A percentile compares a stretch with the other conserved stretches of the same genome.
Conservation (phyloP, 2,797 vertebrate genomes). For the Dendrocincla fuliginosa region DNA sequence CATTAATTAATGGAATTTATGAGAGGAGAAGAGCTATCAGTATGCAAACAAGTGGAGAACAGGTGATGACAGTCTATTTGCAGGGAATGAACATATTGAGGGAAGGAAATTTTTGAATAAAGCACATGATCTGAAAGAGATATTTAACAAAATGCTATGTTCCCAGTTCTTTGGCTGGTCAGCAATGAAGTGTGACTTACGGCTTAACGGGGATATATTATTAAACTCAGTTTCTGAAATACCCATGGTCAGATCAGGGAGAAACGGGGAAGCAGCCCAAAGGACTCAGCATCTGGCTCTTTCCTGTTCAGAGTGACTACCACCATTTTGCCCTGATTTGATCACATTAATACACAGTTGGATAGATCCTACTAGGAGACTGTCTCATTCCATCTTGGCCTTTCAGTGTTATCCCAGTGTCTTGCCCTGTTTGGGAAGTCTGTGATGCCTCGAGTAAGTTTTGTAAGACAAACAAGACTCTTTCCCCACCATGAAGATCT, state of each 20-base stretch:
- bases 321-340: background rate
- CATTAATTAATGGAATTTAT: slow-evolving; percentile 67
- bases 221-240: background rate
- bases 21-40: slow-evolving; percentile 28
- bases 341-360: background rate
- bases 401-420: background rate
- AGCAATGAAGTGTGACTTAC: background rate
- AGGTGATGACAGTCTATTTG: slow-evolving; percentile 14
- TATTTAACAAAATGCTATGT: background rate
- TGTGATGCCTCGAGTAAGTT: background rate
- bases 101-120: background rate
- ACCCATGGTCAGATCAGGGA: background rate
- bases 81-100: background rate
- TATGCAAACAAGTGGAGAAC: slow-evolving; percentile 25
- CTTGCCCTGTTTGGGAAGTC: background rate
- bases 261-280: background rate
- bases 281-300: background rate
- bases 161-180: background rate
- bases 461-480: background rate
- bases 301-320: background rate
- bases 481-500: background rate
- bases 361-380: background rate
- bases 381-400: background rate
- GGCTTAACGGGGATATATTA: background rate
- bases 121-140: background rate